Percentiles rank a stretch among this genome's conserved stretches.
phyloP scores from a whole-genome alignment of 2,113 vertebrate genomes.

The Notothenia rossii region DNA sequence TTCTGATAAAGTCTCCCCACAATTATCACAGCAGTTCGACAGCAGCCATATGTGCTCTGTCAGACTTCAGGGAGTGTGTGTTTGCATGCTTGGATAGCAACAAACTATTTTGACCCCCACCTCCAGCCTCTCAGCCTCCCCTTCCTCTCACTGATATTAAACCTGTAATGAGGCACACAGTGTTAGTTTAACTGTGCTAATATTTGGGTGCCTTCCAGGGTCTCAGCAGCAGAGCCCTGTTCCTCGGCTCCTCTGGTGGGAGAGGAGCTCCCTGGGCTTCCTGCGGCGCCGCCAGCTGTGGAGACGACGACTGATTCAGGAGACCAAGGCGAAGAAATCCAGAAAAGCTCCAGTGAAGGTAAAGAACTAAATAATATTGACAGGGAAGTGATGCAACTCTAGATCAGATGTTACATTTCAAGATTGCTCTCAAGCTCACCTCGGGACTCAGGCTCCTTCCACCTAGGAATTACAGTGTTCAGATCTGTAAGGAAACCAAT shows the following conservation, averaged over 20 bases:
- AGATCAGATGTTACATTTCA: slow-evolving; percentile 60
- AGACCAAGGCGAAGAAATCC: slow-evolving; percentile 30
- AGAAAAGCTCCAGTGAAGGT: slow-evolving; percentile 70
- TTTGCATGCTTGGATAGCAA: slow-evolving; percentile 42
- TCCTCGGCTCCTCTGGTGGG: slow-evolving; percentile 27
- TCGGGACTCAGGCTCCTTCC: slow-evolving; percentile 62
- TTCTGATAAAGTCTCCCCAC: neutral
- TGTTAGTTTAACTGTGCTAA: slow-evolving; percentile 60
- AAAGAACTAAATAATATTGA: slow-evolving; percentile 58
- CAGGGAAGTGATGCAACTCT: slow-evolving; percentile 48
- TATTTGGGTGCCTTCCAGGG: slow-evolving; percentile 68
- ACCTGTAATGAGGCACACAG: slow-evolving; percentile 53
- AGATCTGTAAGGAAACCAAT: slow-evolving; percentile 63
- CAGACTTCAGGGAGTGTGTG: slow-evolving; percentile 55
- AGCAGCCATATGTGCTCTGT: slow-evolving; percentile 29
- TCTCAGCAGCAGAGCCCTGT: slow-evolving; percentile 45
- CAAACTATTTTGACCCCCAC: slow-evolving; percentile 50
- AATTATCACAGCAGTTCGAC: slow-evolving; percentile 8
- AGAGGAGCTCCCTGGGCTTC: slow-evolving; percentile 30
- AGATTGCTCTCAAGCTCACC: slow-evolving; percentile 58
- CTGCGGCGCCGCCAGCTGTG: slow-evolving; percentile 28
- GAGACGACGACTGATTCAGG: slow-evolving; percentile 22
- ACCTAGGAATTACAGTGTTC: slow-evolving; percentile 51
- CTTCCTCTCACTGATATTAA: slow-evolving; percentile 59
- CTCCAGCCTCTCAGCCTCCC: slow-evolving; percentile 53